Evolutionary conservation across 2,888 invertebrate species (phyloP).

Genomic region (Ormyrus pomaceus): DNA sequence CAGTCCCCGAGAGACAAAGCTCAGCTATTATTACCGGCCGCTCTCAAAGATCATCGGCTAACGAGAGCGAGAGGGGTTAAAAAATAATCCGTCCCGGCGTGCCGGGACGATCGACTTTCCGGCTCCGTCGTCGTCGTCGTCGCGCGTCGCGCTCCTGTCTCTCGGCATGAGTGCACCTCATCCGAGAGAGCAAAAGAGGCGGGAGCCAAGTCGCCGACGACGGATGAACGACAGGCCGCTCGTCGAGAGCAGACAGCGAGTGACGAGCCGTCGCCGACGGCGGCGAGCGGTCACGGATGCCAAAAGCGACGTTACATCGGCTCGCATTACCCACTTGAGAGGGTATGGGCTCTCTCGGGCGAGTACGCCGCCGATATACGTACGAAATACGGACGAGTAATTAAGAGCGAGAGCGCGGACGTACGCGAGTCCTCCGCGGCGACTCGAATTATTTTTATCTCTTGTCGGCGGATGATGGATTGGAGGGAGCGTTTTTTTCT

Average conservation of each 20-base stretch:
- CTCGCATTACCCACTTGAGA: conserved; percentile 32
- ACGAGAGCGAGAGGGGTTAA: not conserved
- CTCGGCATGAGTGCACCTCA: conserved; percentile 57
- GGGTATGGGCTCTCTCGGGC: conserved; percentile 4
- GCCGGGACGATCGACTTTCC: conserved; percentile 13
- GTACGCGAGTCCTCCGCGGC: no score
- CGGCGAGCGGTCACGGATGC: conserved; percentile 69
- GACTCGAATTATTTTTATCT: no score
- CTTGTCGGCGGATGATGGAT: no score
- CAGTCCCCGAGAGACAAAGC: not conserved
- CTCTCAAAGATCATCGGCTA: conserved; percentile 13
- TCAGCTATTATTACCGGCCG: conserved; percentile 15
- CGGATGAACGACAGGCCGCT: conserved; percentile 70
- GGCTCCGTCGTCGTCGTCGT: not conserved
- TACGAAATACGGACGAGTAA: no score
- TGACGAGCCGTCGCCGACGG: conserved; percentile 70
- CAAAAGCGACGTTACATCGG: conserved; percentile 55
- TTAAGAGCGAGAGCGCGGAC: no score
- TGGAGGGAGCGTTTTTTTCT: no score
- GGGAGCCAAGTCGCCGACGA: conserved; percentile 62
- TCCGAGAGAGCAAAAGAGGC: conserved; percentile 59
- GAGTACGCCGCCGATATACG: no score
- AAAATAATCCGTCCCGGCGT: conserved; percentile 22
- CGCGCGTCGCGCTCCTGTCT: conserved; percentile 21
- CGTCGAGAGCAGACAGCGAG: conserved; percentile 65